These are phyloP conservation scores for Campoplex nolae DNA, from an alignment of 2,888 invertebrate genomes.

Conservation along the genomic window DNA sequence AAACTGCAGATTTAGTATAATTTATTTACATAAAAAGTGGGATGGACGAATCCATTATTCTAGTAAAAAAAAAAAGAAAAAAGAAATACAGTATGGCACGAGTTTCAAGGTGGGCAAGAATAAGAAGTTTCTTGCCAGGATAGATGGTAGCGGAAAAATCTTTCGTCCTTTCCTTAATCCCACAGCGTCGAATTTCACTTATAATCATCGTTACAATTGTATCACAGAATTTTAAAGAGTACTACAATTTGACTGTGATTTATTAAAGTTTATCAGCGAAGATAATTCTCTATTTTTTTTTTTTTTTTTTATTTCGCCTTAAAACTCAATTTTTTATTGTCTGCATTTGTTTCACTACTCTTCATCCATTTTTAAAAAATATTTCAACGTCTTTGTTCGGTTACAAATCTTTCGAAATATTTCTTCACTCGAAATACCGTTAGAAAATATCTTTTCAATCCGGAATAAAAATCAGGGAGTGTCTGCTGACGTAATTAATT, in stretches of 20 bases:
- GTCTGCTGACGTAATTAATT: too few relatives aligned
- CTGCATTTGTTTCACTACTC: slow-evolving; percentile 15
- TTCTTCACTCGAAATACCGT: too few relatives aligned
- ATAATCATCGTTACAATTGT: slow-evolving; percentile 26
- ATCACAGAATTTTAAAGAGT: slow-evolving; percentile 39
- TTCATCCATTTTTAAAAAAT: slow-evolving; percentile 22
- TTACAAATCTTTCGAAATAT: too few relatives aligned
- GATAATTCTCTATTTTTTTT: neutral
- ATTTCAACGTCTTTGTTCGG: neutral
- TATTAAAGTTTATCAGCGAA: slow-evolving; percentile 5
- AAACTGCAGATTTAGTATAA: slow-evolving; percentile 14
- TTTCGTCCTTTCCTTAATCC: neutral
- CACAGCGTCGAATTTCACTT: neutral
- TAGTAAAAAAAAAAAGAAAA: slow-evolving; percentile 5
- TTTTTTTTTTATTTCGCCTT: slow-evolving; percentile 7
- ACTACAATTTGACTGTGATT: slow-evolving; percentile 10
- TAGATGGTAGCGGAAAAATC: neutral
- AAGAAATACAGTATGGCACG: slow-evolving; percentile 46
- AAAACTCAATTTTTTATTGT: slow-evolving; percentile 48
- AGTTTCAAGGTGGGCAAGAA: slow-evolving; percentile 18
- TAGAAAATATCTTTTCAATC: too few relatives aligned
- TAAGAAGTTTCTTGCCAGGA: neutral
- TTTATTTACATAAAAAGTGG: slow-evolving; percentile 60
- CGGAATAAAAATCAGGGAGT: too few relatives aligned
- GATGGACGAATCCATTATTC: neutral